Conservation (phyloP, 2,113 vertebrate genomes). For the Tapirus terrestris region DNA sequence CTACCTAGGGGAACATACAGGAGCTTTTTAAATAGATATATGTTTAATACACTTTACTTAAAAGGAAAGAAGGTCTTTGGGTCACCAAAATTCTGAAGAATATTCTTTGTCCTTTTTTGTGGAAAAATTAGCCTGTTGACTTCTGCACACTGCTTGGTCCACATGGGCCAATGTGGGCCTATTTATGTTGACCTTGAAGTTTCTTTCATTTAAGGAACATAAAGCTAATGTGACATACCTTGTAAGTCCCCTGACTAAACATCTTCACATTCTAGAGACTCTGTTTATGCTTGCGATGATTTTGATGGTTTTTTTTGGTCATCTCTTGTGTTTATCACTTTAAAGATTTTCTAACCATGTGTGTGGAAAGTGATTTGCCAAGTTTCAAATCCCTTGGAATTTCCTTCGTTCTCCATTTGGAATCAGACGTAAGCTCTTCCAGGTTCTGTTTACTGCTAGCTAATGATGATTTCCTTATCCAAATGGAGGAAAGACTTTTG, state of each 20-base stretch:
- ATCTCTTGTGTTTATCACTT: conserved; percentile 62
- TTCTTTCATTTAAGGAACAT: background rate
- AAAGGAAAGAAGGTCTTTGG: background rate
- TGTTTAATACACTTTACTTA: background rate
- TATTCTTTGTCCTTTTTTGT: background rate
- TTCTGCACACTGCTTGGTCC: background rate
- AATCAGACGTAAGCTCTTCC: conserved; percentile 64
- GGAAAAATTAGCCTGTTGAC: background rate
- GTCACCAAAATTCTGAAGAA: background rate
- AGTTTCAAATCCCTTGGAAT: conserved; percentile 68
- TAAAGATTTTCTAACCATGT: conserved; percentile 62
- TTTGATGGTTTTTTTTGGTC: conserved; percentile 50
- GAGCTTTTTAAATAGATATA: background rate
- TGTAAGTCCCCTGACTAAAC: background rate
- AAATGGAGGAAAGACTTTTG: conserved; percentile 63
- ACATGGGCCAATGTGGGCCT: rapidly evolving
- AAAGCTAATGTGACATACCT: background rate
- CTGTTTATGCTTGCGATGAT: background rate
- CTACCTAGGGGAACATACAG: background rate
- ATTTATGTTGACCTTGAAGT: background rate
- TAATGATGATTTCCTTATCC: conserved; percentile 73
- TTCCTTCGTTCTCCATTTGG: conserved; percentile 54
- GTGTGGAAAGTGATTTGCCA: conserved; percentile 54
- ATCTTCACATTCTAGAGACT: background rate
- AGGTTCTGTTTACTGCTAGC: conserved; percentile 67